These are phyloP conservation scores for Todus mexicanus DNA, from an alignment of 2,797 vertebrate genomes.

Conservation along the genomic window DNA sequence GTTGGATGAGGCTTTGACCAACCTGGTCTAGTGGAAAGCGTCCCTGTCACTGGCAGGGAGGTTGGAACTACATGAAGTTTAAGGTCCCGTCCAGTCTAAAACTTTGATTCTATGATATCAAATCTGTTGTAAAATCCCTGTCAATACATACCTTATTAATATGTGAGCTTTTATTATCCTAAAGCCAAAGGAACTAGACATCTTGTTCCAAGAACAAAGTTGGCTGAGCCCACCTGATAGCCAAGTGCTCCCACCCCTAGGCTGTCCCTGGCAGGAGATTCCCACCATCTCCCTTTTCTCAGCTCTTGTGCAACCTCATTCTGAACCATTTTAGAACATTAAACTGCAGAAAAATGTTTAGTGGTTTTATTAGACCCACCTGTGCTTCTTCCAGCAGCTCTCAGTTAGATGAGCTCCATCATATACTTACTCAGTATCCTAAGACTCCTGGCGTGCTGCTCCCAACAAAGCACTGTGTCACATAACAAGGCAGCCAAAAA, in stretches of 20 bases:
- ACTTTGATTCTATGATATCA: too few species aligned
- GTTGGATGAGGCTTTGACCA: too few species aligned
- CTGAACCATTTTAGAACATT: background rate
- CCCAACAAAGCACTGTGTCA: background rate
- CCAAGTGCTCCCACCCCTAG: background rate
- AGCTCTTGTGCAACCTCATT: background rate
- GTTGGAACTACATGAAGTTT: too few species aligned
- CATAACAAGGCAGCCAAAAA: background rate
- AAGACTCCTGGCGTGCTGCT: background rate
- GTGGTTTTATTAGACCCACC: background rate
- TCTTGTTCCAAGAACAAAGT: fast-evolving
- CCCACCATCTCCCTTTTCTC: background rate
- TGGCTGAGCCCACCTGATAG: background rate
- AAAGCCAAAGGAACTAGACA: background rate
- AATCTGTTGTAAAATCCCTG: background rate
- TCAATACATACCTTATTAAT: background rate
- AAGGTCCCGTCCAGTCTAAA: too few species aligned
- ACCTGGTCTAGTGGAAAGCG: too few species aligned
- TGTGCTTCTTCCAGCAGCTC: background rate
- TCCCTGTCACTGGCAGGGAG: too few species aligned
- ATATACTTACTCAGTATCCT: background rate
- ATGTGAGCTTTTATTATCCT: background rate
- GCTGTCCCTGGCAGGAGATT: background rate
- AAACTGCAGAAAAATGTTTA: background rate
- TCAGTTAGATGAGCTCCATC: background rate